Evolutionary conservation across 1,140 invertebrate species (phyloP).

Genomic region (Zeugodacus cucurbitae): DNA sequence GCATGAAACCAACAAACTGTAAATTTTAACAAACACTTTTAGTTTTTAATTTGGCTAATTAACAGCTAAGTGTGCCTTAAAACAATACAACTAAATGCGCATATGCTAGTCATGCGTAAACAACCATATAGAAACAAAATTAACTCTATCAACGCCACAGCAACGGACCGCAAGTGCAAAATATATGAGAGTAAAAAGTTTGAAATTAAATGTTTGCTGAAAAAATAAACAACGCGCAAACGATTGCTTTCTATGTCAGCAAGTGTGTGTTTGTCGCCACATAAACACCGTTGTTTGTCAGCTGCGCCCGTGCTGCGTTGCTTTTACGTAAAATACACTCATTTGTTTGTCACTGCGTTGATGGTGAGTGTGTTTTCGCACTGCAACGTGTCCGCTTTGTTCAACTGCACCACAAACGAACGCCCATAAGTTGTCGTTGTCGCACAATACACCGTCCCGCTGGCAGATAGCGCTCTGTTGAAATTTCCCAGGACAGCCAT

Average conservation of each 20-base stretch:
- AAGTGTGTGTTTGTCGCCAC: neutral
- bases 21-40: constrained; percentile 1
- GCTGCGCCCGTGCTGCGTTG: neutral
- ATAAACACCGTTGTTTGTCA: neutral
- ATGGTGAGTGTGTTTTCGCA: neutral
- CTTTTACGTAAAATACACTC: neutral
- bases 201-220: neutral
- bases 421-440: neutral
- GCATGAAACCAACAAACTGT: neutral
- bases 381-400: neutral
- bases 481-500: neutral
- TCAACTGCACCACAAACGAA: neutral
- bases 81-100: neutral
- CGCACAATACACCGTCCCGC: neutral
- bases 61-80: neutral
- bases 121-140: neutral
- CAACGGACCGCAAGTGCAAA: neutral
- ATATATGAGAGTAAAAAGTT: neutral
- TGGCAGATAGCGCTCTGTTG: neutral
- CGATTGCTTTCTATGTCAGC: neutral
- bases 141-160: neutral
- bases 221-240: neutral
- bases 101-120: neutral
- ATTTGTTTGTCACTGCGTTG: neutral
- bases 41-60: neutral